These are phyloP conservation scores for Sciurus niger DNA, from an alignment of 2,113 vertebrate genomes.

Conservation along the genomic window DNA sequence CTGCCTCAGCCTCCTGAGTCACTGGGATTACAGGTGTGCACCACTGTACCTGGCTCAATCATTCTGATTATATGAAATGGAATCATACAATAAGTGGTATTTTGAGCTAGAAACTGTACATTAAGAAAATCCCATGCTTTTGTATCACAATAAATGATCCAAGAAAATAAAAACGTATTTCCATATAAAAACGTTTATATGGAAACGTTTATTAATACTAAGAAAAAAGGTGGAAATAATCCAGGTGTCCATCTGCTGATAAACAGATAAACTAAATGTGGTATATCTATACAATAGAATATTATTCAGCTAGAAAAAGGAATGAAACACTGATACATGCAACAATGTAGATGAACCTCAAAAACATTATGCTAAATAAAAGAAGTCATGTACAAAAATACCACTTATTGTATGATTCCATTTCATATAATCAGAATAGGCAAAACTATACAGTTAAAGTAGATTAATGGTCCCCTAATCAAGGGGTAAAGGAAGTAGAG, in stretches of 20 bases:
- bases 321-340: not conserved
- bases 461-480: not conserved
- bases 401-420: not conserved
- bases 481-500: not conserved
- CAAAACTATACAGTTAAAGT: not conserved
- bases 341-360: not conserved
- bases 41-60: not conserved
- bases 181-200: not conserved
- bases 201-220: slow-evolving; percentile 17
- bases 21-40: too few relatives aligned
- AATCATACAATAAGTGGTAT: too few relatives aligned
- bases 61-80: not conserved
- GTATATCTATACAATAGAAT: not conserved
- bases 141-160: not conserved
- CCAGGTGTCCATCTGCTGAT: not conserved
- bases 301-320: not conserved
- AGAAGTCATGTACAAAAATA: not conserved
- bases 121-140: not conserved
- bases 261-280: slow-evolving; percentile 12
- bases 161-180: slow-evolving; percentile 32
- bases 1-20: too few relatives aligned
- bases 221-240: not conserved
- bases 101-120: not conserved
- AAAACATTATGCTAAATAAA: not conserved
- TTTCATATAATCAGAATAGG: not conserved